Percentiles rank a stretch among this genome's conserved stretches.
Evolutionary conservation across 2,113 vertebrate genomes (phyloP).

Genomic region (Miniopterus natalensis): DNA sequence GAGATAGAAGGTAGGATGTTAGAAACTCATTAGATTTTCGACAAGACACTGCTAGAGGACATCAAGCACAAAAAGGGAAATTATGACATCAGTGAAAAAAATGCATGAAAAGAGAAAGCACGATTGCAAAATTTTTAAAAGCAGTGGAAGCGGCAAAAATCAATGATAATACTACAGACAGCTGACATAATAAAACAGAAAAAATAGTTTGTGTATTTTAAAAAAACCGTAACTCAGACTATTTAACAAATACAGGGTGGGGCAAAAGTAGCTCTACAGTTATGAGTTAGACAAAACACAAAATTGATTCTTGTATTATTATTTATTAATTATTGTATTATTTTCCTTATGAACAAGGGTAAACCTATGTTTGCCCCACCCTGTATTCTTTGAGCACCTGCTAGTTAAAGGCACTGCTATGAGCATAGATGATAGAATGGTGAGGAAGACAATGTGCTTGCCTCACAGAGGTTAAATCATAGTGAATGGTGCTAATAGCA

Average conservation of each 20-base stretch:
- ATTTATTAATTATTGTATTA: background rate
- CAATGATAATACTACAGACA: background rate
- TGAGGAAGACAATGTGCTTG: background rate
- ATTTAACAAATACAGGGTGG: background rate
- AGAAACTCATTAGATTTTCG: conserved; percentile 6
- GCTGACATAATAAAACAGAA: background rate
- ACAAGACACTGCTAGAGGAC: background rate
- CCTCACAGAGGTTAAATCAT: background rate
- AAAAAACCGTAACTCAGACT: background rate
- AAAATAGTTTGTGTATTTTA: background rate
- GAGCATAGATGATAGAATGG: background rate
- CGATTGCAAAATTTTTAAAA: background rate
- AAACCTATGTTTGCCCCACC: background rate
- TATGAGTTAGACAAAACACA: background rate
- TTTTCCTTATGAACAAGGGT: background rate
- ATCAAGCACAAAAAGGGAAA: background rate
- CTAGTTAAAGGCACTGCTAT: background rate
- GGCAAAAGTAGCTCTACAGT: background rate
- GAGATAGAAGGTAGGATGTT: background rate
- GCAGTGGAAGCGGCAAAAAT: background rate
- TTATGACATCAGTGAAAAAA: background rate
- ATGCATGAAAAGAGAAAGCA: background rate
- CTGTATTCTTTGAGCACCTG: background rate
- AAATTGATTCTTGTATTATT: background rate
- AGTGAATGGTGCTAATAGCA: background rate